These are phyloP conservation scores for Chloroclysta siterata DNA, from an alignment of 2,888 invertebrate genomes.

Conservation along the genomic window DNA sequence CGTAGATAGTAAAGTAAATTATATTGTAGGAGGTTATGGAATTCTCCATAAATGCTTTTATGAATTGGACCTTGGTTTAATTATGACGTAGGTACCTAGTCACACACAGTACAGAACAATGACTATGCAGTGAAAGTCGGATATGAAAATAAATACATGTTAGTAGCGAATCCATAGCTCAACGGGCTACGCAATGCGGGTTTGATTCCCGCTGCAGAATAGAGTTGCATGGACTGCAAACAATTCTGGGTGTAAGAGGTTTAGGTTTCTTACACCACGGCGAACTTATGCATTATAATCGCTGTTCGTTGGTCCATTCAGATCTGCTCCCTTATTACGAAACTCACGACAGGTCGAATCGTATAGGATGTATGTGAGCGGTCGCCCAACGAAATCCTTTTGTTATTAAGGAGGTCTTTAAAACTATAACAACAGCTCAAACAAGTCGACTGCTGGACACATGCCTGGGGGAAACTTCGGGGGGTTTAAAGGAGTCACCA, in stretches of 20 bases:
- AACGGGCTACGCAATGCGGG: not conserved
- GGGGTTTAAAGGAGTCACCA: too few relatives aligned
- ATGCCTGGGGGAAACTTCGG: too few relatives aligned
- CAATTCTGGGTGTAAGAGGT: too few relatives aligned
- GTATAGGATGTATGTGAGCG: too few relatives aligned
- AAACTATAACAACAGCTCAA: too few relatives aligned
- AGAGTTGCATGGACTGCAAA: too few relatives aligned
- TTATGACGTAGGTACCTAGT: slow-evolving; percentile 44
- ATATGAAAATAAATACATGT: not conserved
- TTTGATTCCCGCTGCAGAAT: not conserved
- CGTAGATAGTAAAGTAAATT: slow-evolving; percentile 15
- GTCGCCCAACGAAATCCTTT: too few relatives aligned
- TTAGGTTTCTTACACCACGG: too few relatives aligned
- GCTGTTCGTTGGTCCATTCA: not conserved
- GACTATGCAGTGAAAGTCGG: slow-evolving; percentile 4
- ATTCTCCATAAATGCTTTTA: slow-evolving; percentile 48
- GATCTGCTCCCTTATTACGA: too few relatives aligned
- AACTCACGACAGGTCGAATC: too few relatives aligned
- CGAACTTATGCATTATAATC: not conserved
- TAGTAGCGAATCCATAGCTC: not conserved
- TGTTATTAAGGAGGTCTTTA: too few relatives aligned
- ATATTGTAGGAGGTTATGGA: slow-evolving; percentile 34
- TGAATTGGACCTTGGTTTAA: slow-evolving; percentile 61
- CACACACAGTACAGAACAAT: slow-evolving; percentile 1
- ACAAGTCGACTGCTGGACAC: too few relatives aligned